phyloP scores from a whole-genome alignment of 1,140 invertebrate genomes.

The Harpegnathos saltator region DNA sequence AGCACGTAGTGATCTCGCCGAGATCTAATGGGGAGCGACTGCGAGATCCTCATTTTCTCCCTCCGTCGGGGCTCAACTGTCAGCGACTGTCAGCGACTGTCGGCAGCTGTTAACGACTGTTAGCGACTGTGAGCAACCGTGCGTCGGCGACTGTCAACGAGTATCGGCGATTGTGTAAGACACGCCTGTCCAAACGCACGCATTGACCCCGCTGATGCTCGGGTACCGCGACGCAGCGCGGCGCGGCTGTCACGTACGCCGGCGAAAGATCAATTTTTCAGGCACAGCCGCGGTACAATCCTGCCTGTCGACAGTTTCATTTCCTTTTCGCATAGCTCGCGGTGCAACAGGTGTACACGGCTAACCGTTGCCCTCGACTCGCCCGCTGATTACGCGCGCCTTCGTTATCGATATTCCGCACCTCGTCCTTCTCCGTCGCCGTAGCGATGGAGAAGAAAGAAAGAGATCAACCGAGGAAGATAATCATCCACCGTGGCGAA shows the following conservation, averaged over 20 bases:
- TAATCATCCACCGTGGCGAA: conserved; percentile 12
- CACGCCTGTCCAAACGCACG: neutral
- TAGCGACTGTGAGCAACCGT: no score
- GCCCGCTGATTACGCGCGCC: conserved; percentile 59
- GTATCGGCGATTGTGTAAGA: no score
- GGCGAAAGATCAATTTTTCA: conserved; percentile 63
- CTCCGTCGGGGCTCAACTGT: neutral
- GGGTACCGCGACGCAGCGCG: conserved; percentile 6
- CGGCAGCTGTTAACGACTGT: no score
- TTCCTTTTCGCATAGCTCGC: conserved; percentile 63
- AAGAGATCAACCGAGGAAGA: conserved; percentile 30
- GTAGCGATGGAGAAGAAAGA: conserved; percentile 41
- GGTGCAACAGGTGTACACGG: conserved; percentile 73
- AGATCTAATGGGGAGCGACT: neutral
- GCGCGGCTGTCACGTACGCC: conserved; percentile 52
- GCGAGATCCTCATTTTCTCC: conserved; percentile 7
- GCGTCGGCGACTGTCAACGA: no score
- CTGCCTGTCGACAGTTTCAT: conserved; percentile 61
- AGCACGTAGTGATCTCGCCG: neutral
- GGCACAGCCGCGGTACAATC: conserved; percentile 53
- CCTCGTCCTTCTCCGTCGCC: conserved; percentile 11
- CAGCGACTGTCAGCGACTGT: neutral
- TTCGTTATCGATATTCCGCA: conserved; percentile 59
- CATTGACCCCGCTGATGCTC: neutral
- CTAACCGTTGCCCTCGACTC: conserved; percentile 43